A percentile compares a stretch with the other conserved stretches of the same genome.
Conservation (phyloP, 2,888 invertebrate species). For the Pocota personata region DNA sequence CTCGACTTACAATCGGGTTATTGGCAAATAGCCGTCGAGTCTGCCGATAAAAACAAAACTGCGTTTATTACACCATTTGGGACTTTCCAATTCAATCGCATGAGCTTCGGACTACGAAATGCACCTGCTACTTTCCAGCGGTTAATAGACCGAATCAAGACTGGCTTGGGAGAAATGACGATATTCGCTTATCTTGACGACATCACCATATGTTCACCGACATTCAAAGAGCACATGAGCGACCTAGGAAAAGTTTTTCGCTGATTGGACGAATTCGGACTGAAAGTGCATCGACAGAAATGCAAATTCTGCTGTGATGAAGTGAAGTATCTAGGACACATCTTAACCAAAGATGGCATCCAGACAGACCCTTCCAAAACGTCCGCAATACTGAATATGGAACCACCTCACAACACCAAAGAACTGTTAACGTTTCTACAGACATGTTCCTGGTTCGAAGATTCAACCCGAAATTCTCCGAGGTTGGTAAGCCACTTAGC, state of each 20-base stretch:
- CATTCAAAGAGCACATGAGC: neutral
- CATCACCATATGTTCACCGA: neutral
- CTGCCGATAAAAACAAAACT: neutral
- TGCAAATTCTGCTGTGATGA: neutral
- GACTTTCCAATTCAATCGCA: neutral
- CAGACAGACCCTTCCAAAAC: neutral
- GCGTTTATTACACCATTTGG: too few species aligned
- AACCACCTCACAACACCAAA: neutral
- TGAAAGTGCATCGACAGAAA: neutral
- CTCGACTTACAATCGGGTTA: slow-evolving; percentile 79
- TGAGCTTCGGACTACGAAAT: slow-evolving; percentile 29
- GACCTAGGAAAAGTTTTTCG: neutral
- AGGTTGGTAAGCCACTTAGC: neutral
- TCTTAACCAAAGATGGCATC: neutral
- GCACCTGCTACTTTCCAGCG: slow-evolving; percentile 14
- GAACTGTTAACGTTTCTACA: neutral
- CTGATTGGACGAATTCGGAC: neutral
- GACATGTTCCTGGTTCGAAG: neutral
- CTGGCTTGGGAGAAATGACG: neutral
- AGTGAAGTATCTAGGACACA: neutral
- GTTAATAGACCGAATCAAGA: neutral
- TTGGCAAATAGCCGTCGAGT: slow-evolving; percentile 76
- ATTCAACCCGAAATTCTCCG: neutral
- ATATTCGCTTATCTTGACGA: neutral
- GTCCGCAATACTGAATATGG: neutral